Evolutionary conservation across 2,888 invertebrate genomes (phyloP), one percentile per base, ranked within the genome.

Genomic region (Sympetrum striolatum): DNA sequence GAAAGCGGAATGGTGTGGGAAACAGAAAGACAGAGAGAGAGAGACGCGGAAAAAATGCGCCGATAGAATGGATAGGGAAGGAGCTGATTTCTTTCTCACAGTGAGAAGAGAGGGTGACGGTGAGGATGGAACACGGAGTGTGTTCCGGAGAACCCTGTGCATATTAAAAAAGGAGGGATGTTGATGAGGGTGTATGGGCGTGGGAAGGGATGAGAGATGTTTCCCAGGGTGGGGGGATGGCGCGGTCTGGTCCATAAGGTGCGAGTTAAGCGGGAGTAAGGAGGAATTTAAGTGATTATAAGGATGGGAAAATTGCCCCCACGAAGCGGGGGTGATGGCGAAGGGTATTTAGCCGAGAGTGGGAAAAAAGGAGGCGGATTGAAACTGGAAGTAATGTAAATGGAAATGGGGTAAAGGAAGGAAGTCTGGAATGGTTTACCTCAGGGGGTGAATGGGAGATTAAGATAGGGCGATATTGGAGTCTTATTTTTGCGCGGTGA

Each of bases 331-430:
- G 81, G 18, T 22, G 22, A 39, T 37, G 35, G 80, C 10, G 44
- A 6, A 60, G 60, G 37, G 22, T 39, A 80, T 37, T 18, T 39
- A 37, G 80, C 6, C 22, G 37, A n/a, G 44, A 35, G 22, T 80
- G 39, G 86, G 64, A 82, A 22, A 35, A 53, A n/a, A 31, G 31
- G 60, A 86, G 12, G 86, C 37, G 64, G 86, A 64, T 86, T 86
- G 60, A 86, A 86, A 86, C 86, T 82, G 86, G 86, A 25, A 64
- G 86, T 58, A 86, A 86, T 64, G 86, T 58, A 64, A 64, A 86
- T 86, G 86, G 58, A 64, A 81, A 81, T 81, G 44, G 81, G 60
- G 60, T n/a, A 81, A 81, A 44, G 81, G 81, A 37, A 53, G n/a
- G 86, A 60, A 25, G 37, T 37, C 60, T 15, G 64, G 64, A 39